Conservation (phyloP, 2,888 invertebrate species). For the Hirtodrosophila histrioides region DNA sequence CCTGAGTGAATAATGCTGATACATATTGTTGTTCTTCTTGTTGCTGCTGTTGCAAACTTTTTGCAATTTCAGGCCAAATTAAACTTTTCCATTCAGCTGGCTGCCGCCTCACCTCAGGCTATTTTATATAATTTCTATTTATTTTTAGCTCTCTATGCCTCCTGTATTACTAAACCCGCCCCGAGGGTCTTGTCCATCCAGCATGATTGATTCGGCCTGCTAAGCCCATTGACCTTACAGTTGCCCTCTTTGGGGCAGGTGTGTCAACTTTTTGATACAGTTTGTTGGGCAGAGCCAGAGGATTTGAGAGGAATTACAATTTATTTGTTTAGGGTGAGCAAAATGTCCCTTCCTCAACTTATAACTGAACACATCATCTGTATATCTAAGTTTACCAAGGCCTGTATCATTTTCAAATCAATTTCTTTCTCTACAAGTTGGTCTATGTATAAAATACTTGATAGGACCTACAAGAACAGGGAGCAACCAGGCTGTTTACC, state of each 20-base stretch:
- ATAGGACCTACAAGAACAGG: too few species aligned
- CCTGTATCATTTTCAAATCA: too few species aligned
- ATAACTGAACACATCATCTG: too few species aligned
- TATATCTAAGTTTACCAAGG: too few species aligned
- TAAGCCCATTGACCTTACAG: conserved; percentile 62
- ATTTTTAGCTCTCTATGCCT: conserved; percentile 49
- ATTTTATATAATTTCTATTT: conserved; percentile 53
- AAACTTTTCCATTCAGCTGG: conserved; percentile 36
- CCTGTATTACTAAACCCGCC: conserved; percentile 32
- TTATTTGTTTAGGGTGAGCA: too few species aligned
- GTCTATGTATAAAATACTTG: too few species aligned
- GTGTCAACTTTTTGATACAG: neutral
- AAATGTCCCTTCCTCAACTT: too few species aligned
- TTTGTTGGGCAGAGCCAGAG: neutral
- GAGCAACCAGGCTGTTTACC: too few species aligned
- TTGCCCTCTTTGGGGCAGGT: neutral
- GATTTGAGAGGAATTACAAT: too few species aligned
- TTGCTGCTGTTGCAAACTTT: conserved; percentile 6
- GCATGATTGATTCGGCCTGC: conserved; percentile 52
- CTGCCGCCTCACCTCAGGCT: conserved; percentile 20
- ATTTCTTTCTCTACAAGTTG: too few species aligned
- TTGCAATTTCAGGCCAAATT: conserved; percentile 41
- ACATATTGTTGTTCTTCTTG: conserved; percentile 1
- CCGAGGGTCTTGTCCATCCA: conserved; percentile 41
- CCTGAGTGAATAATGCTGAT: conserved; percentile 29